Percentiles rank a stretch among this genome's conserved stretches.
These are phyloP conservation scores for Eristalis tenax DNA, from an alignment of 2,888 invertebrate genomes.

Conservation along the genomic window DNA sequence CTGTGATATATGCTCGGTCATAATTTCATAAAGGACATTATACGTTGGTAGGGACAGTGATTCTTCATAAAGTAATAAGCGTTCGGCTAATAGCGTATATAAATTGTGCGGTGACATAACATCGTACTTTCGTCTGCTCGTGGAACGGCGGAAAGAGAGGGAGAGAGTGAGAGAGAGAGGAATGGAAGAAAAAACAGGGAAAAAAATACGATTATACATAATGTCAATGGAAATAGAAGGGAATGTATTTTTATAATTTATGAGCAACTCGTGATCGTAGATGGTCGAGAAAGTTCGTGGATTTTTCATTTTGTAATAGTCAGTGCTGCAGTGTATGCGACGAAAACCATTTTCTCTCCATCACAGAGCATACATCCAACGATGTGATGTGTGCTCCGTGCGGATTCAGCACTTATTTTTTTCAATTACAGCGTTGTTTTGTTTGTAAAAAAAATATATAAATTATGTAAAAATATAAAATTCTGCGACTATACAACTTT, in stretches of 20 bases:
- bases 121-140: slow-evolving; percentile 95
- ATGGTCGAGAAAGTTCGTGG: slow-evolving; percentile 55
- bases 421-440: background rate
- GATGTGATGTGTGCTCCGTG: background rate
- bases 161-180: background rate
- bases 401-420: background rate
- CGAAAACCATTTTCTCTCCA: background rate
- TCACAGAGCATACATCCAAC: background rate
- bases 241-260: slow-evolving; percentile 30
- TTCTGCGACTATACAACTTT: no score
- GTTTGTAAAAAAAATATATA: no score
- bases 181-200: background rate
- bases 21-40: slow-evolving; percentile 98
- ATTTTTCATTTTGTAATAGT: background rate
- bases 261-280: slow-evolving; percentile 56
- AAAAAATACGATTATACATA: background rate
- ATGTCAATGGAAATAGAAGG: background rate
- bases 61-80: slow-evolving; percentile 93
- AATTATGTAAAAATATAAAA: no score
- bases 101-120: slow-evolving; percentile 99
- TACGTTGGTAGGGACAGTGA: slow-evolving; percentile 96
- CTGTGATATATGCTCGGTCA: slow-evolving; percentile 98
- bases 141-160: slow-evolving; percentile 8
- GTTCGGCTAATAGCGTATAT: slow-evolving; percentile 96
- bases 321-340: background rate